Conservation (phyloP, 2,888 invertebrate genomes). For the Apodemia zela region DNA sequence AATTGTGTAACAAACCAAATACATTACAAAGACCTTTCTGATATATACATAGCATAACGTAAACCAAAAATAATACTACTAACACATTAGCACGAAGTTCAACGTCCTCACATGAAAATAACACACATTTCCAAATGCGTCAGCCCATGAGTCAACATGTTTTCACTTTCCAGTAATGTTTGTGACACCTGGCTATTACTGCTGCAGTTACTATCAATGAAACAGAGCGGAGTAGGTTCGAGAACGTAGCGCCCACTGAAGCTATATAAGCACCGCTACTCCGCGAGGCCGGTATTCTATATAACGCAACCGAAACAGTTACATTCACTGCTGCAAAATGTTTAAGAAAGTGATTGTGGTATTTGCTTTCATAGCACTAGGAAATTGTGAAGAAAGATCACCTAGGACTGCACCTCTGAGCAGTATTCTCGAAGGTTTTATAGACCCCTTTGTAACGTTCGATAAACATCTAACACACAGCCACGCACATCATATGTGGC, state of each 20-base stretch:
- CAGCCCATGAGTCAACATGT: slow-evolving; percentile 30
- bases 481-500: slow-evolving; percentile 64
- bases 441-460: slow-evolving; percentile 59
- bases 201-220: slow-evolving; percentile 60
- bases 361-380: slow-evolving; percentile 44
- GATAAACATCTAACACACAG: slow-evolving; percentile 62
- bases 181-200: slow-evolving; percentile 52
- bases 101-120: slow-evolving; percentile 28
- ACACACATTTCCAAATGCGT: slow-evolving; percentile 33
- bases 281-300: slow-evolving; percentile 43
- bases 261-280: slow-evolving; percentile 59
- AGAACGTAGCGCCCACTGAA: slow-evolving; percentile 52
- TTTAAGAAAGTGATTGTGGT: slow-evolving; percentile 49
- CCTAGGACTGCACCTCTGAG: slow-evolving; percentile 33
- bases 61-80: not conserved
- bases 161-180: slow-evolving; percentile 50
- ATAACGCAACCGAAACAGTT: slow-evolving; percentile 33
- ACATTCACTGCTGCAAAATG: slow-evolving; percentile 42
- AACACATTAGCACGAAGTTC: slow-evolving; percentile 26
- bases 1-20: not conserved
- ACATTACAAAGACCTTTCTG: not conserved
- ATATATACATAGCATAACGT: not conserved
- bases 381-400: slow-evolving; percentile 45
- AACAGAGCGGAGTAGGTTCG: slow-evolving; percentile 56
- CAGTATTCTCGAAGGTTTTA: slow-evolving; percentile 30